Conservation (phyloP, 2,797 vertebrate species). For the Podarcis siculus region DNA sequence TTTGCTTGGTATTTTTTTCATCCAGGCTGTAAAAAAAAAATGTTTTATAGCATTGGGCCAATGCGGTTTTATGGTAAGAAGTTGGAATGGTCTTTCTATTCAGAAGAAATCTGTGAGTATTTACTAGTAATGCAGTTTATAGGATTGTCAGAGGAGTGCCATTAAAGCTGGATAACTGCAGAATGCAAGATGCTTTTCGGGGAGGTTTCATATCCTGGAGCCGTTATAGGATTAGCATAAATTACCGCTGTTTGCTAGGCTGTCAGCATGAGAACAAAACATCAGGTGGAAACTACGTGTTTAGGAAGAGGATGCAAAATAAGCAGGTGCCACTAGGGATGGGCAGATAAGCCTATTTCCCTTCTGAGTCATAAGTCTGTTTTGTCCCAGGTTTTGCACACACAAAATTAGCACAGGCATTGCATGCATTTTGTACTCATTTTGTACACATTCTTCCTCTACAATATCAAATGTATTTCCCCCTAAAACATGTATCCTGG, state of each 20-base stretch:
- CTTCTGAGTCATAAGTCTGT: no score
- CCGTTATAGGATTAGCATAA: conserved; percentile 31
- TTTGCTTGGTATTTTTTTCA: not conserved
- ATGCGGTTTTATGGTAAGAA: not conserved
- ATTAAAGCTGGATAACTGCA: not conserved
- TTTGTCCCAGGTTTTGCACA: no score
- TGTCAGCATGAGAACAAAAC: not conserved
- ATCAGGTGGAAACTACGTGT: not conserved
- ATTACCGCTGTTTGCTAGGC: not conserved
- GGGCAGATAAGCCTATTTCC: no score
- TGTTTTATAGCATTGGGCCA: not conserved
- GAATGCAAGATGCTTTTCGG: conserved; percentile 1
- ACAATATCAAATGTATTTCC: no score
- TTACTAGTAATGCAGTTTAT: not conserved
- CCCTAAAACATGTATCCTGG: no score
- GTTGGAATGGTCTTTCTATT: not conserved
- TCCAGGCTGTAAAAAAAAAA: not conserved
- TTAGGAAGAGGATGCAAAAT: not conserved
- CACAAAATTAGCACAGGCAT: no score
- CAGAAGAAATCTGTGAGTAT: not conserved
- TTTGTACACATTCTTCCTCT: no score
- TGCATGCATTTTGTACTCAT: no score
- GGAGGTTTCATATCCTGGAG: conserved; percentile 36
- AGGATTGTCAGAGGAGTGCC: not conserved
- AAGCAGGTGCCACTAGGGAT: no score